Base-by-base conservation (phyloP, 2,113 vertebrate species). In the Embiotoca jacksoni region DNA sequence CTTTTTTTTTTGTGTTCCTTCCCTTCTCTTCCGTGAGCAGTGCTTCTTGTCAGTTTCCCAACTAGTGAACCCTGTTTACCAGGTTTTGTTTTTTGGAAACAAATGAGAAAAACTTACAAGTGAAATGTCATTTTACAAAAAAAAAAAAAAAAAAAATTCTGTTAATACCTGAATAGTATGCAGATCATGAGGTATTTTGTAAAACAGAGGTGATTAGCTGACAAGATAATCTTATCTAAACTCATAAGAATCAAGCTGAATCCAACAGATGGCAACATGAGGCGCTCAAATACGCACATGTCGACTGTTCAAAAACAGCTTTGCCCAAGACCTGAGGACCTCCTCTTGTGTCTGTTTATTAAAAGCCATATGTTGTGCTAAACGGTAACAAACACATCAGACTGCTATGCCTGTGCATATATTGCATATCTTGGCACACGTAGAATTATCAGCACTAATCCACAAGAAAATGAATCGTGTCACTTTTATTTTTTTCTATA, bases 331-430 rank as follows among this genome's bases (percentile, higher is more conserved):
- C 30, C 53, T 7, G 49, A 52, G 49, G 49, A 23, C 16, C 49
- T 55, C 30, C 31, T 55, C 53, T 55, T 31, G 30, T 11, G 53
- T 55, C 53, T 55, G 53, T 55, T 55, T 55, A 55, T 55, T 55
- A 55, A 32, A 55, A 55, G 53, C 53, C 53, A 55, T 55, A 55
- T 55, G 53, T 8, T 32, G 53, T 11, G 7, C 49, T 50, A 15
- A 54, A 54, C 23, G 3, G 23, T 7, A 23, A 54, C 52, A 54
- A 52, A n/a, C 49, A 23, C 49, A 16, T 52, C 49, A 6, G 49
- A 52, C 23, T 52, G 49, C 14, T 3, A 5, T 23, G 15, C 16
- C 16, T 16, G 49, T n/a, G 49, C 16, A 52, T 52, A 23, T 23
- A 44, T 44, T 13, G 13, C 10, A 3, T 8, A 9, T 44, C 41